Conservation (phyloP, 1,140 invertebrate species). For the Batillaria attramentaria region DNA sequence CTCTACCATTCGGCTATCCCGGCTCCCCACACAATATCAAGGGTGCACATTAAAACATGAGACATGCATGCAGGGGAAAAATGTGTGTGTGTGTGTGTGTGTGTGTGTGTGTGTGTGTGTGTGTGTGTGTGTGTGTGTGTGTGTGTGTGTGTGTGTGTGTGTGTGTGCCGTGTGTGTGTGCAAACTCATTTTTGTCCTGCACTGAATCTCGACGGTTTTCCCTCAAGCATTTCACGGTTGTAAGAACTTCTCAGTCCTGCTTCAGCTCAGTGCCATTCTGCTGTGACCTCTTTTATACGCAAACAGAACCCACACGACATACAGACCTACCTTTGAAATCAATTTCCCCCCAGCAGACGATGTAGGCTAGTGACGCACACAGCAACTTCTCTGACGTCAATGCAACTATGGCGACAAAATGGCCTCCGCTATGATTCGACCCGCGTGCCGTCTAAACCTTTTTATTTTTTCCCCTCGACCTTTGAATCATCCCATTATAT, state of each 20-base stretch:
- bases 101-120: neutral
- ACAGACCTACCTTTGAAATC: neutral
- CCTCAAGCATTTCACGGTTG: neutral
- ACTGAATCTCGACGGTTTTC: neutral
- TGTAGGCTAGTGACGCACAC: slow-evolving; percentile 18
- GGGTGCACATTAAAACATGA: too few relatives aligned
- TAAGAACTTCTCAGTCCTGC: neutral
- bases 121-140: neutral
- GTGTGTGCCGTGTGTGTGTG: neutral
- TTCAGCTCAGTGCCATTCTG: neutral
- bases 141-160: neutral
- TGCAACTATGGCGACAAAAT: slow-evolving; percentile 26
- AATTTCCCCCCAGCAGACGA: slow-evolving; percentile 9
- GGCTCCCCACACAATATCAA: too few relatives aligned
- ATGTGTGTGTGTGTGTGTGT: slow-evolving; percentile 19
- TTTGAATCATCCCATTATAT: neutral
- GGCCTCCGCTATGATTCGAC: slow-evolving; percentile 17
- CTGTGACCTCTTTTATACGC: neutral
- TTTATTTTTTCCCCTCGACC: neutral
- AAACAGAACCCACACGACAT: neutral
- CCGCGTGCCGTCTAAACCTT: neutral
- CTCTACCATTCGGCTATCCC: too few relatives aligned
- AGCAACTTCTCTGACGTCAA: slow-evolving; percentile 9
- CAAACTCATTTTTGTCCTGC: neutral
- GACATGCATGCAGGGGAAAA: too few relatives aligned